A percentile compares a stretch with the other conserved stretches of the same genome.
These are phyloP conservation scores for Amitus sp. DNA, from an alignment of 2,888 invertebrate species.

Conservation along the genomic window DNA sequence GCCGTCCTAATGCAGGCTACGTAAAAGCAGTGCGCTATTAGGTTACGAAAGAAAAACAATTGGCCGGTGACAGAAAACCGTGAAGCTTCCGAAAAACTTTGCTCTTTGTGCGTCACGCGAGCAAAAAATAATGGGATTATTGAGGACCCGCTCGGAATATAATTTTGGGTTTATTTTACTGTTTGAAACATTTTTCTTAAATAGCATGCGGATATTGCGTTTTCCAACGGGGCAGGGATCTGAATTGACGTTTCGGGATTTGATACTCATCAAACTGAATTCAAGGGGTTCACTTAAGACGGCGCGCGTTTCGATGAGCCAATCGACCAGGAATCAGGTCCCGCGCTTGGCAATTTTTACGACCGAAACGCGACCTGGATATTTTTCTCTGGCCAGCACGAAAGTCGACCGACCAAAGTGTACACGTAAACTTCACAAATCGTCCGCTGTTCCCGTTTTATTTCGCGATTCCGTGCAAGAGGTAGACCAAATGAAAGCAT, in stretches of 20 bases:
- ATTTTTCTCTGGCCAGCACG: slow-evolving; percentile 7
- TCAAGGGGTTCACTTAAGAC: neutral
- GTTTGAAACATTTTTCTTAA: too few species aligned
- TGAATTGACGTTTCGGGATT: too few species aligned
- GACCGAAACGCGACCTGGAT: slow-evolving; percentile 18
- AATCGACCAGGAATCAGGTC: neutral
- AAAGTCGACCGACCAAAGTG: slow-evolving; percentile 12
- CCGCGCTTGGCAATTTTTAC: slow-evolving; percentile 15
- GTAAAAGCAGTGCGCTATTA: too few species aligned
- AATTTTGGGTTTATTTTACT: too few species aligned
- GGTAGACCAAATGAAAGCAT: neutral
- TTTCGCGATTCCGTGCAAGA: neutral
- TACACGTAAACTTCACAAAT: slow-evolving; percentile 23
- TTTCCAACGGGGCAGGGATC: too few species aligned
- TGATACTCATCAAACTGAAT: too few species aligned
- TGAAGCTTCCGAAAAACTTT: slow-evolving; percentile 28
- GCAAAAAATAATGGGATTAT: slow-evolving; percentile 13
- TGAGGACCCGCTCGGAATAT: too few species aligned
- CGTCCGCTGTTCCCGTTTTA: slow-evolving; percentile 3
- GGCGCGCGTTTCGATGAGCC: neutral
- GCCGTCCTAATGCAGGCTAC: too few species aligned
- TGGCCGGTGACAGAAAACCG: slow-evolving; percentile 25
- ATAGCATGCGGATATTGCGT: too few species aligned
- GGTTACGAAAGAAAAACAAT: slow-evolving; percentile 34
- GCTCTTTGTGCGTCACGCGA: slow-evolving; percentile 25